These are phyloP conservation scores for Turdus rufiventris DNA, from an alignment of 2,113 vertebrate species.

Conservation along the genomic window DNA sequence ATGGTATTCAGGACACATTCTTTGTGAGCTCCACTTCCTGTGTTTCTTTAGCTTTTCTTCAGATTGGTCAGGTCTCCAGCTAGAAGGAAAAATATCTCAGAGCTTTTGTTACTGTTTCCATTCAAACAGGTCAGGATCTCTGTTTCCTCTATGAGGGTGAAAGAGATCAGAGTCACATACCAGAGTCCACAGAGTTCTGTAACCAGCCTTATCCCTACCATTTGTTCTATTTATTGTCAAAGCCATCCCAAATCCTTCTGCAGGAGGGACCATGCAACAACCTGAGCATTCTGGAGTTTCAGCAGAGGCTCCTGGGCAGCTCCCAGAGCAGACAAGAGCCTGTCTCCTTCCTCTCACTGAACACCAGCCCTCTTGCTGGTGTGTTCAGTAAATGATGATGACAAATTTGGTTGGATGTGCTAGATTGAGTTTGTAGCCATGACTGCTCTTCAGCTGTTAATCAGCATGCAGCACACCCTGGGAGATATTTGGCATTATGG, in stretches of 20 bases:
- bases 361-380: background rate
- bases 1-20: rapidly evolving
- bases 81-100: background rate
- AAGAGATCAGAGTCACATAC: background rate
- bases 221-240: background rate
- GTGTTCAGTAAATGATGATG: background rate
- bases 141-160: background rate
- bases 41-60: background rate
- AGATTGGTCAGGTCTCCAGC: background rate
- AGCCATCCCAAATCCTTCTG: background rate
- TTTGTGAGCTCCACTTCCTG: background rate
- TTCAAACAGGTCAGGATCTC: background rate
- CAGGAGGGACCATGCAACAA: background rate
- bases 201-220: background rate
- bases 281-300: background rate
- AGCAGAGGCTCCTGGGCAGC: background rate
- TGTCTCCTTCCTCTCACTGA: background rate
- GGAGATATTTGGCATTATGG: background rate
- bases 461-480: background rate
- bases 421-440: background rate
- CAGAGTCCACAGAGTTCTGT: background rate
- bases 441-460: background rate
- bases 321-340: background rate
- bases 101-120: background rate
- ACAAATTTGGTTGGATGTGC: background rate